Base-by-base conservation (phyloP, 2,888 invertebrate species). In the Pandemis corylana region DNA sequence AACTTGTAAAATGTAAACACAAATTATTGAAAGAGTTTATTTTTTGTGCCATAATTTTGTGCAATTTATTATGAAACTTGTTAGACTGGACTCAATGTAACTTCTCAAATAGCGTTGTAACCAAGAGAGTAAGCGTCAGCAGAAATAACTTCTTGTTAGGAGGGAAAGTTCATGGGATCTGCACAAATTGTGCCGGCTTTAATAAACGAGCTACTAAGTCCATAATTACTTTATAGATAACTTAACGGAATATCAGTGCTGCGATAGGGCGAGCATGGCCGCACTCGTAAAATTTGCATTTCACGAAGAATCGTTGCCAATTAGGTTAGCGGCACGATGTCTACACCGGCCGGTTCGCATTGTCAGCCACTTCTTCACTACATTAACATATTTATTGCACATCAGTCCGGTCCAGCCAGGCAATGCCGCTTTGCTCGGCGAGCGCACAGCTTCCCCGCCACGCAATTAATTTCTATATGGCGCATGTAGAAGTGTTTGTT, bases 231-330 rank as follows among this genome's bases (percentile, higher is more conserved):
- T 41, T 51, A 42, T n/a, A 66, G 46, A 59, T 65, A 64, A 68
- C 51, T 73, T 49, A 69, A 15, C 51, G 62, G 12, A 66, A 56
- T 66, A 62, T 63, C 75, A 69, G 65, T 64, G 75, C 62, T 62
- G 76, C 72, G 70, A 75, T 77, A 36, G 72, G 75, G 75, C 78
- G 82, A 84, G 83, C 83, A 85, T 81, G 77, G 80, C 77, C 82
- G 82, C 84, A 80, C 84, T 85, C 85, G 84, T 90, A 89, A 92
- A 89, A 93, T 93, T 93, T 85, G 85, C 91, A 93, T 92, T 89
- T 89, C 81, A 77, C 82, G 77, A 86, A 83, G 87, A 85, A 85
- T 84, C 84, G 84, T 77, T 85, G 93, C 93, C 93, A 93, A 93
- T 92, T 92, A 90, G 92, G 93, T 92, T 91, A 93, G 88, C 89